Percentiles rank a stretch among this genome's conserved stretches.
Evolutionary conservation across 2,797 vertebrate species (phyloP).

Genomic region (Neosilurus mollespiculum): DNA sequence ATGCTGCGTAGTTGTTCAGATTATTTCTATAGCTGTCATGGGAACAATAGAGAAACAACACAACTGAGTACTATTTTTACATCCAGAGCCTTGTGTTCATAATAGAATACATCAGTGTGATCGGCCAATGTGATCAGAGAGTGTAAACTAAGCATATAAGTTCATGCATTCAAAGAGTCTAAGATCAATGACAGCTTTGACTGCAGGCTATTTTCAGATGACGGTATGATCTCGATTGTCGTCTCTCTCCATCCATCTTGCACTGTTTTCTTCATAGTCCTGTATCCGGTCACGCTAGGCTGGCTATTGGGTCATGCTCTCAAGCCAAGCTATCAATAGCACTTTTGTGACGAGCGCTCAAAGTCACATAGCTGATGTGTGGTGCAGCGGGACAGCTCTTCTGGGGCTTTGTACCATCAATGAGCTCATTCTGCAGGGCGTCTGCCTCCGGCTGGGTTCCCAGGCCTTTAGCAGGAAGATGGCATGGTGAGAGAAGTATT

Average conservation of each 20-base stretch:
- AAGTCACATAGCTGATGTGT: conserved; percentile 48
- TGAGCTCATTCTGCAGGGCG: conserved; percentile 46
- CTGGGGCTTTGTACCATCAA: conserved; percentile 50
- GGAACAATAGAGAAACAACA: not conserved
- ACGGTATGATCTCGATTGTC: conserved; percentile 32
- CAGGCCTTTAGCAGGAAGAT: conserved; percentile 40
- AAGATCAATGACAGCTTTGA: conserved; percentile 13
- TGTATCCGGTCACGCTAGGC: conserved; percentile 43
- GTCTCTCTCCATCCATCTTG: conserved; percentile 30
- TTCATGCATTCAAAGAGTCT: conserved; percentile 1
- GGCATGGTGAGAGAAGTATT: conserved; percentile 28
- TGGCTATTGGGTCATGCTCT: conserved; percentile 40
- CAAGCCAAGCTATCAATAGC: conserved; percentile 53
- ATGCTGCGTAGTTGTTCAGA: not conserved
- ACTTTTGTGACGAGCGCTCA: conserved; percentile 55
- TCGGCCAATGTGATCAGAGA: not conserved
- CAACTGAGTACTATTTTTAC: conserved; percentile 3
- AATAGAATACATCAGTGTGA: conserved; percentile 11
- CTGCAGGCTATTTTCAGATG: conserved; percentile 22
- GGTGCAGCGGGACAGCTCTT: conserved; percentile 41
- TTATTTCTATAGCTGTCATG: conserved; percentile 17
- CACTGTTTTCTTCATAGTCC: conserved; percentile 25
- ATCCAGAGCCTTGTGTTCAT: conserved; percentile 3
- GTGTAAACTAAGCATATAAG: conserved; percentile 12
- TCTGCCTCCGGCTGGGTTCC: conserved; percentile 46